Conservation (phyloP, 2,113 vertebrate species). For the cattle (Bos taurus) region DNA sequence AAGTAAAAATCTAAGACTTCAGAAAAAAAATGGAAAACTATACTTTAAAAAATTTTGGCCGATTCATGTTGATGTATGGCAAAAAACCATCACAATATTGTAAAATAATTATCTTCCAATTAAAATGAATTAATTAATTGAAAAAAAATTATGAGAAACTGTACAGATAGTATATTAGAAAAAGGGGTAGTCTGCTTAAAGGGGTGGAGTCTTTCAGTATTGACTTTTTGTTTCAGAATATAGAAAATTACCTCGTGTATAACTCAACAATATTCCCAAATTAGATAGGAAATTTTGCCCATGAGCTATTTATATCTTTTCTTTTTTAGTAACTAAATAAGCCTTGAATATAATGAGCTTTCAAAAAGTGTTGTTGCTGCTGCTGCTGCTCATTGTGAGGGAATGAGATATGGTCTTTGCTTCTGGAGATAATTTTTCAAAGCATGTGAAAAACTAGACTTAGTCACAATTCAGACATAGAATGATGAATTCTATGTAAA, state of each 20-base stretch:
- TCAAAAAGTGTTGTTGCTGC: neutral
- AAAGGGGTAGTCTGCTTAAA: neutral
- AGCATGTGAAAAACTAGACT: neutral
- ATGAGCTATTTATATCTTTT: neutral
- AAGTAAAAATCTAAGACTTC: neutral
- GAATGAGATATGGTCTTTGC: neutral
- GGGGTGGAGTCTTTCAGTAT: neutral
- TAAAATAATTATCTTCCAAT: neutral
- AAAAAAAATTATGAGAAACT: neutral
- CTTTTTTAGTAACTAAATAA: neutral
- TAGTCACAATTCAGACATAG: neutral
- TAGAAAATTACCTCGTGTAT: neutral
- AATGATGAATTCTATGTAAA: neutral
- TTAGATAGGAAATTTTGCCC: neutral
- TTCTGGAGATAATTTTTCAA: neutral
- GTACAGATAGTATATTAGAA: neutral
- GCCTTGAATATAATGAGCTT: neutral
- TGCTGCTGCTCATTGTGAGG: no score
- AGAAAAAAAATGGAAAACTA: neutral
- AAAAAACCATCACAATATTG: neutral
- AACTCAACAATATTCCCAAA: neutral
- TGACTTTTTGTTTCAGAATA: neutral
- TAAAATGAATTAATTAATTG: neutral
- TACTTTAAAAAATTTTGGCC: neutral
- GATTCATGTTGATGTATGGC: neutral